These are phyloP conservation scores for Venturia canescens DNA, from an alignment of 1,140 invertebrate genomes.

Conservation along the genomic window DNA sequence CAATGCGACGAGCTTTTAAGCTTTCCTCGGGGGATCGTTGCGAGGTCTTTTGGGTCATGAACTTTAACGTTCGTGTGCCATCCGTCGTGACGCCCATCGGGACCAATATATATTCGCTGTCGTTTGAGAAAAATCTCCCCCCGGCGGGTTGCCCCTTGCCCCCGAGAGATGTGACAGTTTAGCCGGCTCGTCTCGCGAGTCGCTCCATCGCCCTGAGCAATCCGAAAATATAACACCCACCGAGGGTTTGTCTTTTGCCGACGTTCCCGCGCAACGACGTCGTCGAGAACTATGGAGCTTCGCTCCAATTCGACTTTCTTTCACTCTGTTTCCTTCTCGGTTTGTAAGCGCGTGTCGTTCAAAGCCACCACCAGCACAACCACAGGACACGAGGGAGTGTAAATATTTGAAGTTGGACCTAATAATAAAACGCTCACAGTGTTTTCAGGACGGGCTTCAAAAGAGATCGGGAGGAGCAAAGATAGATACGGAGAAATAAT, in stretches of 20 bases:
- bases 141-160: neutral
- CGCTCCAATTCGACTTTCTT: neutral
- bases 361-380: neutral
- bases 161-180: neutral
- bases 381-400: neutral
- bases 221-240: conserved; percentile 7
- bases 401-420: conserved; percentile 14
- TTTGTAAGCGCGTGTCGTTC: conserved; percentile 10
- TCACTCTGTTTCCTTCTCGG: neutral
- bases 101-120: conserved; percentile 12
- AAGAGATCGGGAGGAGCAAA: neutral
- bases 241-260: neutral
- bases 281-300: neutral
- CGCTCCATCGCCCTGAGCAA: neutral
- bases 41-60: conserved; percentile 7
- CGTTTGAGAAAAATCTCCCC: neutral
- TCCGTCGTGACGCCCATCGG: neutral
- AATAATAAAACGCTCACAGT: conserved; percentile 7
- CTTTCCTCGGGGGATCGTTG: neutral
- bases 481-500: neutral
- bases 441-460: neutral
- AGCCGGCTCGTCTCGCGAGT: neutral
- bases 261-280: neutral
- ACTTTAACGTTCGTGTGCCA: neutral
- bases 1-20: conserved; percentile 1